A percentile compares a stretch with the other conserved stretches of the same genome.
These are phyloP conservation scores for Magallana nippona DNA, from an alignment of 2,888 invertebrate genomes.

Conservation along the genomic window DNA sequence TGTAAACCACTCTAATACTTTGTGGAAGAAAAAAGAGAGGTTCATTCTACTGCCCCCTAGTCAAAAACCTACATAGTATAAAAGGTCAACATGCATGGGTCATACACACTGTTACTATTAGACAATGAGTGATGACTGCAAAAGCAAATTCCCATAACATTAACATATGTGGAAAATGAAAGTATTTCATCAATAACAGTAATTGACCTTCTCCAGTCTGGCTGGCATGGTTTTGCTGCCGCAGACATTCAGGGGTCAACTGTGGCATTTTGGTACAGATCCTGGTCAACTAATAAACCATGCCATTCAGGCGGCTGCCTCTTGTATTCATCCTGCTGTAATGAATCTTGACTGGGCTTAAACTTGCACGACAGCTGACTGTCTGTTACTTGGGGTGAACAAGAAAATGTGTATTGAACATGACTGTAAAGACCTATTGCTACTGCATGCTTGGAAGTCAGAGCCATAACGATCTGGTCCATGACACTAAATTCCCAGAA, in stretches of 20 bases:
- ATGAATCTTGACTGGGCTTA: conserved; percentile 25
- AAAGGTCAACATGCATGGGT: conserved; percentile 1
- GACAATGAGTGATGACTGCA: conserved; percentile 22
- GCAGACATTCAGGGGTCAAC: conserved; percentile 33
- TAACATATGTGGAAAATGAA: conserved; percentile 26
- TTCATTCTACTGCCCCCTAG: no score
- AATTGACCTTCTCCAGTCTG: conserved; percentile 18
- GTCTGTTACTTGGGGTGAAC: conserved; percentile 10
- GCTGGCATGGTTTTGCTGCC: neutral
- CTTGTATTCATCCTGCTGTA: conserved; percentile 22
- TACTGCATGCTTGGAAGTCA: conserved; percentile 6
- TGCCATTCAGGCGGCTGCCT: conserved; percentile 16
- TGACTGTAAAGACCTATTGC: conserved; percentile 2
- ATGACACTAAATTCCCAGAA: conserved; percentile 1
- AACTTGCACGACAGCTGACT: conserved; percentile 31
- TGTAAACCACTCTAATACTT: no score
- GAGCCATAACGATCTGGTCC: neutral
- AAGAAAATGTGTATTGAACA: conserved; percentile 33
- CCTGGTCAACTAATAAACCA: conserved; percentile 32
- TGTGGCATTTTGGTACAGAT: conserved; percentile 27
- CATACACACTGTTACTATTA: neutral
- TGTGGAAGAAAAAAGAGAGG: no score
- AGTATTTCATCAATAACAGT: conserved; percentile 32
- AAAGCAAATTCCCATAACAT: conserved; percentile 35
- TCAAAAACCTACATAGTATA: neutral